These are phyloP conservation scores for Lagopus leucura DNA, from an alignment of 2,113 vertebrate genomes.

Conservation along the genomic window DNA sequence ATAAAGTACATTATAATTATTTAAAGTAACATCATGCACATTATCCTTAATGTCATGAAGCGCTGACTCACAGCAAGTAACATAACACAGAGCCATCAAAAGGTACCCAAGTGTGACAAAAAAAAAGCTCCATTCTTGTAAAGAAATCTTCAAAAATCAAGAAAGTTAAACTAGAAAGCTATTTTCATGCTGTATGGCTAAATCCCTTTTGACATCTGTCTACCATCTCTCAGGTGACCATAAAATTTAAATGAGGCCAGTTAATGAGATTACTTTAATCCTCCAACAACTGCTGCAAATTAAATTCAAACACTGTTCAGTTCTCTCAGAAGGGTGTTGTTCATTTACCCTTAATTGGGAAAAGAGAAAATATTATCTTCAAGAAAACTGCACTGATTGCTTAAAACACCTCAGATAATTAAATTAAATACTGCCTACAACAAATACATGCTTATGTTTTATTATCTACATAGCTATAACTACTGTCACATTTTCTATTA, in stretches of 20 bases:
- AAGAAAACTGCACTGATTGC: neutral
- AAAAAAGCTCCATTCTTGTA: neutral
- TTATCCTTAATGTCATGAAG: neutral
- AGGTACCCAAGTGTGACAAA: neutral
- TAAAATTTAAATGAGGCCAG: constrained; percentile 52
- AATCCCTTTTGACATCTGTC: constrained; percentile 40
- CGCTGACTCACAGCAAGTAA: neutral
- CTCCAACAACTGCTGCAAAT: constrained; percentile 26
- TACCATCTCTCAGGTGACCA: constrained; percentile 35
- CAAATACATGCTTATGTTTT: neutral
- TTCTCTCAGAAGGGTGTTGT: neutral
- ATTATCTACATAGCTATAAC: neutral
- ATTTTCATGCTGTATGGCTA: constrained; percentile 23
- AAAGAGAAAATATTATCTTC: constrained; percentile 6
- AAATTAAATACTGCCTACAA: neutral
- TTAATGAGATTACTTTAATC: constrained; percentile 63
- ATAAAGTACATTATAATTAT: neutral
- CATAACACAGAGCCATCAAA: neutral
- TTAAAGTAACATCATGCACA: neutral
- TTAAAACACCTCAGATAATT: constrained; percentile 33
- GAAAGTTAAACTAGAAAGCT: constrained; percentile 23
- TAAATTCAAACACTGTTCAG: constrained; percentile 8
- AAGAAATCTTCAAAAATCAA: neutral
- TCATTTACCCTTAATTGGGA: constrained; percentile 7
- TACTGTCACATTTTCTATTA: neutral